These are phyloP conservation scores for Sebastes oblongus DNA, from an alignment of 2,797 vertebrate genomes.

Conservation along the genomic window DNA sequence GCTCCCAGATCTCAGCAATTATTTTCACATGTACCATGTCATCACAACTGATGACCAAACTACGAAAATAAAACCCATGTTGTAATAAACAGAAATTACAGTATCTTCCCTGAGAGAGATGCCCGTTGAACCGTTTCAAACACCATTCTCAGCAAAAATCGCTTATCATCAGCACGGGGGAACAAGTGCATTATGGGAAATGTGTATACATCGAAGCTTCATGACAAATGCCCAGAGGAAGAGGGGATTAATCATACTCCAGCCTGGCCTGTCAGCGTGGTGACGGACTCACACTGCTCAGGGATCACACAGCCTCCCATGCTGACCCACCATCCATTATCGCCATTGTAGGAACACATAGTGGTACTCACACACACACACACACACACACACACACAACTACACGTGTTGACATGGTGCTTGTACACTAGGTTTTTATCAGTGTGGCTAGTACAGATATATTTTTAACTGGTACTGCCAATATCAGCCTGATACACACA, in stretches of 20 bases:
- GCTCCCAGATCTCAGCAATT: background rate
- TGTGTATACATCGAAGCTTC: slow-evolving; percentile 21
- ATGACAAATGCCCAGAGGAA: slow-evolving; percentile 53
- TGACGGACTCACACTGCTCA: slow-evolving; percentile 58
- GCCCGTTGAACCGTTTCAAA: background rate
- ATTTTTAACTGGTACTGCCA: background rate
- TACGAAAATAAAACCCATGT: background rate
- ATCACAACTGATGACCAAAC: background rate
- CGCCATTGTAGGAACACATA: slow-evolving; percentile 34
- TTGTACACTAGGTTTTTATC: background rate
- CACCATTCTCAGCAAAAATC: background rate
- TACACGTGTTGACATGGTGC: background rate
- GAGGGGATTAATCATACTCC: slow-evolving; percentile 60
- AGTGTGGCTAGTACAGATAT: background rate
- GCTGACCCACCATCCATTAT: slow-evolving; percentile 64
- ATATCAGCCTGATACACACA: background rate
- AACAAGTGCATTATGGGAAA: slow-evolving; percentile 39
- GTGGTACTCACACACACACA: background rate
- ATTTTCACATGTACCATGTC: background rate
- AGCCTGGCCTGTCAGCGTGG: slow-evolving; percentile 28
- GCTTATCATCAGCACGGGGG: slow-evolving; percentile 2
- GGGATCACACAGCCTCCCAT: slow-evolving; percentile 57
- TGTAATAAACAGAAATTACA: background rate
- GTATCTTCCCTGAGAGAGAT: background rate
- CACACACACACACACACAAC: background rate